Percentiles rank a stretch among this genome's conserved stretches.
phyloP scores from a whole-genome alignment of 2,888 invertebrate species.

The Cyclophora punctaria region DNA sequence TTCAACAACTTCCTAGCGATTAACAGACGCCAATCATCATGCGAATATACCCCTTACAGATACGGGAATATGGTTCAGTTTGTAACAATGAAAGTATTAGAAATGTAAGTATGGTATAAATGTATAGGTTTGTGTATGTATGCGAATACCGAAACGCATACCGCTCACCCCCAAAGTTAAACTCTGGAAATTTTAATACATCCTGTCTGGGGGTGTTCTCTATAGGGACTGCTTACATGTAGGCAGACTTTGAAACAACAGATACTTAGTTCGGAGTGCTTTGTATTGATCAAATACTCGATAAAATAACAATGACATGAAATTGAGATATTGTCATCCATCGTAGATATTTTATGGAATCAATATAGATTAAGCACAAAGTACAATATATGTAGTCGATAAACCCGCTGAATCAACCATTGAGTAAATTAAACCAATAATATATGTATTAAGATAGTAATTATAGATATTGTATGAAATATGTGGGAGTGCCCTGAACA shows the following conservation, averaged over 20 bases:
- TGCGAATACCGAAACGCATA: slow-evolving; percentile 50
- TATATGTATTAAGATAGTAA: too few species aligned
- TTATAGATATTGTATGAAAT: too few species aligned
- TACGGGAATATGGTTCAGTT: slow-evolving; percentile 23
- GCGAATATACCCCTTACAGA: slow-evolving; percentile 21
- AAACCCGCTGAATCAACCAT: too few species aligned
- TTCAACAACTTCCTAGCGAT: slow-evolving; percentile 66
- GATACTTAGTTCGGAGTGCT: neutral
- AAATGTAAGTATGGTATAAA: slow-evolving; percentile 35
- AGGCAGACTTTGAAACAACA: slow-evolving; percentile 4
- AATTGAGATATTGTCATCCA: neutral
- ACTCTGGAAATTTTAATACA: slow-evolving; percentile 62
- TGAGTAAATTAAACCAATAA: too few species aligned
- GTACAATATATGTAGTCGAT: too few species aligned
- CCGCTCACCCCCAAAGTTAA: slow-evolving; percentile 55
- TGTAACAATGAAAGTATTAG: slow-evolving; percentile 18
- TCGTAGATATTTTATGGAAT: too few species aligned
- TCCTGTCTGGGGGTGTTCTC: slow-evolving; percentile 40
- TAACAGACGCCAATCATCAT: slow-evolving; percentile 30
- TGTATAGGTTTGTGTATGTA: slow-evolving; percentile 25
- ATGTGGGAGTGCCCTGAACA: too few species aligned
- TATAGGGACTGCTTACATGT: slow-evolving; percentile 32
- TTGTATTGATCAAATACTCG: neutral
- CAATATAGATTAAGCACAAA: too few species aligned
- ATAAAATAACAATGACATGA: slow-evolving; percentile 1